Evolutionary conservation across 2,113 vertebrate species (phyloP).

Genomic region (Dissostichus mawsoni): DNA sequence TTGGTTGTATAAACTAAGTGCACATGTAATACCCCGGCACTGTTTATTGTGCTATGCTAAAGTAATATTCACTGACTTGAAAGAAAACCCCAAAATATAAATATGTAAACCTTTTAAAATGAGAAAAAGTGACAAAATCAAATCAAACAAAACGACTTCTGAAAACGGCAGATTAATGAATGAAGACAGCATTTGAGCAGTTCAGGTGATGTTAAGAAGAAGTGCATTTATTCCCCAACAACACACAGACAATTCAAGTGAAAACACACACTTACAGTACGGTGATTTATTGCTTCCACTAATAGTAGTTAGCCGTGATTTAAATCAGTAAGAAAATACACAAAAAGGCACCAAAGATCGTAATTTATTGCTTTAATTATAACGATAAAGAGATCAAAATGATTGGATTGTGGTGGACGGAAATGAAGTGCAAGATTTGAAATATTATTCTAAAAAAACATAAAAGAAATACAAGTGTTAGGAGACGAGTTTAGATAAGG

Average conservation of each 20-base stretch:
- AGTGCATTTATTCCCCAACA: conserved; percentile 54
- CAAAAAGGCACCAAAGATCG: not conserved
- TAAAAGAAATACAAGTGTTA: not conserved
- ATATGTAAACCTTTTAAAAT: no score
- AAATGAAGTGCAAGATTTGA: not conserved
- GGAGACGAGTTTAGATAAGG: not conserved
- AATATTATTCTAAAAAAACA: not conserved
- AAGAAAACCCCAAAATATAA: no score
- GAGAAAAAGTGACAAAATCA: no score
- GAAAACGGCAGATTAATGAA: no score
- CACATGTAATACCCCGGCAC: no score
- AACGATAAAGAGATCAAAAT: not conserved
- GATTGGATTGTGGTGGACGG: not conserved
- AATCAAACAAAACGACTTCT: no score
- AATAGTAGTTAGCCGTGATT: conserved; percentile 9
- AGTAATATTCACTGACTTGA: no score
- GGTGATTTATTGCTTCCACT: conserved; percentile 14
- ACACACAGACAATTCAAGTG: conserved; percentile 3
- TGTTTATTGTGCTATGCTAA: no score
- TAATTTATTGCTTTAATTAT: not conserved
- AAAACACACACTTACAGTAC: conserved; percentile 25
- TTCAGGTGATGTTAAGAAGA: not conserved
- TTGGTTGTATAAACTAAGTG: no score
- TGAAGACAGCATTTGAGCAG: not conserved
- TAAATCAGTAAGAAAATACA: conserved; percentile 12